phyloP scores from a whole-genome alignment of 1,140 invertebrate genomes.

The Branchinecta lynchi region DNA sequence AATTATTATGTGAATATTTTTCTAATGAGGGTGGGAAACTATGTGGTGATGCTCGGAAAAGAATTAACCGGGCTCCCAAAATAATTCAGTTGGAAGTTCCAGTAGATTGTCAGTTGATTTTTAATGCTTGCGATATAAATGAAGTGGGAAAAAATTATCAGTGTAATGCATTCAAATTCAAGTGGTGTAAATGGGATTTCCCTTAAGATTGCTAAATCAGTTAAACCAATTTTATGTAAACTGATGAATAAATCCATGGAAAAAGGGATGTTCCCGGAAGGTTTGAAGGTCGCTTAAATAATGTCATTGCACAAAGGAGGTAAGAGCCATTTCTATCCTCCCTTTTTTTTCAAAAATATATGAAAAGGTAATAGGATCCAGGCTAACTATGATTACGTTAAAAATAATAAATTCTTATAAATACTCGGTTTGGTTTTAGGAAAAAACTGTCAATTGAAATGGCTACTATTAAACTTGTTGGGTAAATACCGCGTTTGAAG shows the following conservation, averaged over 20 bases:
- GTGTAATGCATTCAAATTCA: not conserved
- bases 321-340: conserved; percentile 9
- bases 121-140: conserved; percentile 7
- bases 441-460: not conserved
- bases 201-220: too few relatives aligned
- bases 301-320: conserved; percentile 5
- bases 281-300: not conserved
- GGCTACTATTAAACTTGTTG: not conserved
- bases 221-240: not conserved
- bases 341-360: too few relatives aligned
- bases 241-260: conserved; percentile 6
- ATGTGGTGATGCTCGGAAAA: not conserved
- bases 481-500: not conserved
- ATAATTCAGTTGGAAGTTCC: conserved; percentile 9
- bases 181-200: conserved; percentile 9
- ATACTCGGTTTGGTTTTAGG: too few relatives aligned
- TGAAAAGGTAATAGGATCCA: too few relatives aligned
- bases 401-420: too few relatives aligned
- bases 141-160: not conserved
- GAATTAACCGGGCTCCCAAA: not conserved
- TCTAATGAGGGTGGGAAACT: not conserved
- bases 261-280: conserved; percentile 5
- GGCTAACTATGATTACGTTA: too few relatives aligned
- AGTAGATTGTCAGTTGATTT: conserved; percentile 9
- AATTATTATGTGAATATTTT: not conserved